Percentiles rank a stretch among this genome's conserved stretches.
Conservation (phyloP, 2,888 invertebrate species). For the Megamerina dolium region DNA sequence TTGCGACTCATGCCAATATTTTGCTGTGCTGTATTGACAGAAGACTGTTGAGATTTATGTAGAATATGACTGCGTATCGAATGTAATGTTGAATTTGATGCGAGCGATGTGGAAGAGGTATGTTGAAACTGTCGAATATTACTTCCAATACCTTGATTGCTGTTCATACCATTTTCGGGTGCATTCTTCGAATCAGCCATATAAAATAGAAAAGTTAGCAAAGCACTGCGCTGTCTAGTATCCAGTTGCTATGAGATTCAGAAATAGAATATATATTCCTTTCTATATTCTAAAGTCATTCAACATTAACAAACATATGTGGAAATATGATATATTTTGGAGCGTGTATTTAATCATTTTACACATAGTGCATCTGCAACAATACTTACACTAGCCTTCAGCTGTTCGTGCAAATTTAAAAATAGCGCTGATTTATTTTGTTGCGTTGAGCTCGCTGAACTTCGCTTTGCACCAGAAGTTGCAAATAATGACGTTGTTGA, state of each 20-base stretch:
- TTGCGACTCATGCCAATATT: slow-evolving; percentile 2
- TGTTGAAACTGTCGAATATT: too few relatives aligned
- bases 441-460: neutral
- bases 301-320: too few relatives aligned
- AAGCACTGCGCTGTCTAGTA: slow-evolving; percentile 56
- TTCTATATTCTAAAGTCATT: too few relatives aligned
- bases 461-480: neutral
- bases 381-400: slow-evolving; percentile 36
- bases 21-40: neutral
- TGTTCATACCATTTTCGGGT: slow-evolving; percentile 22
- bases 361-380: too few relatives aligned
- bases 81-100: slow-evolving; percentile 2
- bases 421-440: slow-evolving; percentile 30
- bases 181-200: slow-evolving; percentile 32
- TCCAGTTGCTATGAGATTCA: slow-evolving; percentile 50
- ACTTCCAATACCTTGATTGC: slow-evolving; percentile 5
- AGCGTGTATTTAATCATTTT: too few relatives aligned
- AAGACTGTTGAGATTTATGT: too few relatives aligned
- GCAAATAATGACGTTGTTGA: too few relatives aligned
- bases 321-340: too few relatives aligned
- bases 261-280: too few relatives aligned
- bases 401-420: slow-evolving; percentile 34
- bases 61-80: neutral
- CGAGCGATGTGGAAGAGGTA: neutral
- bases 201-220: slow-evolving; percentile 52